Percentiles rank a stretch among this genome's conserved stretches.
These are phyloP conservation scores for Phrynocephalus forsythii DNA, from an alignment of 2,797 vertebrate genomes.

Conservation along the genomic window DNA sequence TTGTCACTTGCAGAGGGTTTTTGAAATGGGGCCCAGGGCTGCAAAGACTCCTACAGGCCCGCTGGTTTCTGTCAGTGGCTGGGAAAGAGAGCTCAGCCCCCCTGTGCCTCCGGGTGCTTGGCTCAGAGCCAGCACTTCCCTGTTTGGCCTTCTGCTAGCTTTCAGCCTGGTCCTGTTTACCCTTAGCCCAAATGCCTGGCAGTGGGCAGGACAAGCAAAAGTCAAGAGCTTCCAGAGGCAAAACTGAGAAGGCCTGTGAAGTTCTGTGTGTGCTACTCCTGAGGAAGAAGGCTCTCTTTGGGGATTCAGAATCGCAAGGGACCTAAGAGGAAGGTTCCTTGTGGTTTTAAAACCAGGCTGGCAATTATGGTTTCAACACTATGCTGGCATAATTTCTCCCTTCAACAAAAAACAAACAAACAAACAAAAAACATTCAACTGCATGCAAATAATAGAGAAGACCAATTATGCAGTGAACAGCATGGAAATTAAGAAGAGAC, in stretches of 20 bases:
- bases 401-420: not conserved
- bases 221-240: not conserved
- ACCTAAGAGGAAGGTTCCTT: not conserved
- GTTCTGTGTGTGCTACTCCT: not conserved
- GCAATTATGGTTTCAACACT: not conserved
- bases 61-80: not conserved
- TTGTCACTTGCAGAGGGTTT: not conserved
- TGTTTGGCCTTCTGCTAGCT: not conserved
- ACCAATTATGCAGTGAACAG: not conserved
- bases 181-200: not conserved
- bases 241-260: not conserved
- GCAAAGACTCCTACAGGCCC: not conserved
- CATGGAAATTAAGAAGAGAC: not conserved
- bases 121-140: not conserved
- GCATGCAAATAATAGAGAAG: not conserved
- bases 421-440: too few species aligned
- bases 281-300: not conserved
- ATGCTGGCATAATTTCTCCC: not conserved
- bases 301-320: not conserved
- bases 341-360: not conserved
- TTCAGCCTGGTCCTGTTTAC: not conserved
- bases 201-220: slow-evolving; percentile 1
- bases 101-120: not conserved
- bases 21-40: not conserved
- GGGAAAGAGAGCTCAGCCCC: too few species aligned